Evolutionary conservation across 2,113 vertebrate species (phyloP).

Genomic region (Ageneiosus marmoratus): DNA sequence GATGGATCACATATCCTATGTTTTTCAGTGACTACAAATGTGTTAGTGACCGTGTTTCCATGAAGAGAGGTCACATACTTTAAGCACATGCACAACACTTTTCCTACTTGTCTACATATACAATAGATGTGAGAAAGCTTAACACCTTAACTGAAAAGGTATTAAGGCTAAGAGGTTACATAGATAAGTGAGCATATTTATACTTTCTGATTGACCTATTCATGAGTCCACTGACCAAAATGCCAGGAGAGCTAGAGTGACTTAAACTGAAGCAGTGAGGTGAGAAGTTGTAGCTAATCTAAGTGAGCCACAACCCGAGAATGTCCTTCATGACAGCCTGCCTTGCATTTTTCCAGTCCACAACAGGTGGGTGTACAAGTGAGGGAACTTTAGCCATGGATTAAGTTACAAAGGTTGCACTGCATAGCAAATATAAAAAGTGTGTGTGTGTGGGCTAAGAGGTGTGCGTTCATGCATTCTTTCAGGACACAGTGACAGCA

Average conservation of each 20-base stretch:
- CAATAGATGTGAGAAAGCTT: slow-evolving; percentile 23
- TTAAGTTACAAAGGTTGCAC: slow-evolving; percentile 23
- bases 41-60: not conserved
- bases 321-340: slow-evolving; percentile 26
- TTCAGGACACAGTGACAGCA: not conserved
- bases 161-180: not conserved
- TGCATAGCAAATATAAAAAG: slow-evolving; percentile 5
- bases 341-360: slow-evolving; percentile 50
- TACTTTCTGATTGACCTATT: slow-evolving; percentile 26
- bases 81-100: not conserved
- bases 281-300: slow-evolving; percentile 25
- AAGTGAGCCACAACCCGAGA: slow-evolving; percentile 32
- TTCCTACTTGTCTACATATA: not conserved
- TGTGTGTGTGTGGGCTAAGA: not conserved
- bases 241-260: not conserved
- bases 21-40: not conserved
- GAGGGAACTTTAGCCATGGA: slow-evolving; percentile 30
- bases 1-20: too few relatives aligned
- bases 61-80: not conserved
- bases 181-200: not conserved
- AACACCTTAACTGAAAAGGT: slow-evolving; percentile 23
- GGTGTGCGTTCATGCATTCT: slow-evolving; percentile 10
- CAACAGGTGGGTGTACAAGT: slow-evolving; percentile 57
- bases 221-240: not conserved
- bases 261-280: slow-evolving; percentile 23